Base-by-base conservation (phyloP, 2,797 vertebrate genomes). In the Hypotaenidia okinawae region DNA sequence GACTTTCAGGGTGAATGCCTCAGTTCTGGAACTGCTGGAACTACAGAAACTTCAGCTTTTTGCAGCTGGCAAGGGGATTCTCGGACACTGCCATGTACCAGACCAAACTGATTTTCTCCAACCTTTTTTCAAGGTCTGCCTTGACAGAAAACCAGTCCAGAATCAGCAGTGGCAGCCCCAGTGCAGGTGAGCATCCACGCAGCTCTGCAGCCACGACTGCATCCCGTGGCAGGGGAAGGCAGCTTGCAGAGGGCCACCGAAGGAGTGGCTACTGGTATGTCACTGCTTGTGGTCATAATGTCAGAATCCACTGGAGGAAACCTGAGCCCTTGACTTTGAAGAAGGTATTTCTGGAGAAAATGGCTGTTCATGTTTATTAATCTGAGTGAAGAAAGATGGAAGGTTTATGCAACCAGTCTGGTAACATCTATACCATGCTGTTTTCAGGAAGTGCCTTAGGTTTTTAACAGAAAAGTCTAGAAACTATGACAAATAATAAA, bases 391-490 rank as follows among this genome's bases (percentile, higher is more conserved):
- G 59, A 73, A 77, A 91, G 58, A 39, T n/a, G 63, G 32, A 61
- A 27, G 16, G 43, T 21, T 69, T 76, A 83, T 33, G 66, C 62
- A 84, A 3, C 35, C 62, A n/a, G 28, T 28, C 63, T 82, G 51
- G 27, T 59, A 63, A 51, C 0, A 3, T 30, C 23, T 2, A 1
- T 41, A 69, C 63, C 35, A 18, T 4, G 27, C 23, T 59, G 70
- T 35, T 88, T 91, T 79, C 80, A 93, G n/a, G 18, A 93, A 68
- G 11, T 14, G 37, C 32, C 5, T 8, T 13, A 25, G 6, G 7
- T 41, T 77, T 87, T 84, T 45, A 55, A 33, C 28, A 94, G 77
- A 88, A 94, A 96, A 78, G 28, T 74, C 80, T 66, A 79, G 54
- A 89, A 94, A 90, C 33, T 35, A 33, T 47, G 22, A 22, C 47